A percentile compares a stretch with the other conserved stretches of the same genome.
Evolutionary conservation across 2,888 invertebrate species (phyloP).

Genomic region (Calameuta idolon): DNA sequence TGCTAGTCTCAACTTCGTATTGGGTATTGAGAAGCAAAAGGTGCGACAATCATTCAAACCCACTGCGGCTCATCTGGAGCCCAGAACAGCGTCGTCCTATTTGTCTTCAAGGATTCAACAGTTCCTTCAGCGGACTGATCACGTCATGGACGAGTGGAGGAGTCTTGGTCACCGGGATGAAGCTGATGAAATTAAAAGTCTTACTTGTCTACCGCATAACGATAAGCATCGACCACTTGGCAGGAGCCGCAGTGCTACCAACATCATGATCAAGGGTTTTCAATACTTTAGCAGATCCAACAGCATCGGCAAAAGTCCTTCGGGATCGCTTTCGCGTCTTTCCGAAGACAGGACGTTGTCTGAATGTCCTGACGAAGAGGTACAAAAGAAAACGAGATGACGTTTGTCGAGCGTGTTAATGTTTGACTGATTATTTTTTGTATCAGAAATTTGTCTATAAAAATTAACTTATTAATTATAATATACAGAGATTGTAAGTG

Average conservation of each 20-base stretch:
- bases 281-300: constrained; percentile 71
- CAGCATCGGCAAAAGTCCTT: constrained; percentile 56
- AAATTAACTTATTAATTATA: background rate
- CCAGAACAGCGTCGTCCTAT: constrained; percentile 81
- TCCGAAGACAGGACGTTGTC: constrained; percentile 55
- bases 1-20: constrained; percentile 83
- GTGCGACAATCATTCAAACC: constrained; percentile 78
- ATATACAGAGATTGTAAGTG: background rate
- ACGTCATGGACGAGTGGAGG: constrained; percentile 90
- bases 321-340: constrained; percentile 46
- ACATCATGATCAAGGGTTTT: constrained; percentile 86
- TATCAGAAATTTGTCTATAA: background rate
- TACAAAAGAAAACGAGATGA: constrained; percentile 16
- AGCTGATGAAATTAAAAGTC: constrained; percentile 51
- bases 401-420: background rate
- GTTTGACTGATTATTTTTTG: background rate
- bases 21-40: constrained; percentile 80
- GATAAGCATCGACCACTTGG: constrained; percentile 31
- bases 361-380: constrained; percentile 55
- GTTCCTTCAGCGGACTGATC: constrained; percentile 86
- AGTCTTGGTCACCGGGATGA: constrained; percentile 76
- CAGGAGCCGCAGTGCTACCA: constrained; percentile 79
- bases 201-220: constrained; percentile 28
- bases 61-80: constrained; percentile 81
- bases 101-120: constrained; percentile 82